Conservation (phyloP, 1,140 invertebrate genomes). For the Onthophagus taurus region DNA sequence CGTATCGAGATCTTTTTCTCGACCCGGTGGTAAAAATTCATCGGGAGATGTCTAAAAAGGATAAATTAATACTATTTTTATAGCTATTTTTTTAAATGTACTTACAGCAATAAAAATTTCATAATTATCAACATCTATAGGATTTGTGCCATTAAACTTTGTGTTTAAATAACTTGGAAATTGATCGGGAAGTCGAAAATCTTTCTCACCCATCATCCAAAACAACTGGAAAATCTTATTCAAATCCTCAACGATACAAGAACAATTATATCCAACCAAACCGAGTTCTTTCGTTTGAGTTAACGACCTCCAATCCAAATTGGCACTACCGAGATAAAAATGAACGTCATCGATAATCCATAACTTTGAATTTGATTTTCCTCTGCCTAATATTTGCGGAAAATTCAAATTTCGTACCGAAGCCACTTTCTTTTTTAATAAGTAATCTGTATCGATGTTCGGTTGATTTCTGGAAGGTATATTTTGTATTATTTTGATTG, state of each 20-base stretch:
- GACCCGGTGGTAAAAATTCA: constrained; percentile 66
- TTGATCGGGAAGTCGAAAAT: constrained; percentile 54
- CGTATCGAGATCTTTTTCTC: constrained; percentile 77
- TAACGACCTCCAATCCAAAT: constrained; percentile 91
- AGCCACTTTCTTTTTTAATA: constrained; percentile 66
- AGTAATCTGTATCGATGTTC: constrained; percentile 68
- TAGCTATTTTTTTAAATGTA: constrained; percentile 22
- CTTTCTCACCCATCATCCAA: constrained; percentile 67
- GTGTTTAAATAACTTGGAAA: constrained; percentile 71
- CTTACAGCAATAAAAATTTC: constrained; percentile 69
- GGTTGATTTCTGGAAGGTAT: constrained; percentile 56
- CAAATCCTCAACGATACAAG: constrained; percentile 75
- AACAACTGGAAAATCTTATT: constrained; percentile 91
- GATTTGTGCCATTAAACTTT: constrained; percentile 61
- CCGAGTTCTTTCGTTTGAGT: constrained; percentile 97
- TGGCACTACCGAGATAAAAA: constrained; percentile 80
- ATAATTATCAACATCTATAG: constrained; percentile 58
- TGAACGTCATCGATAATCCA: constrained; percentile 77
- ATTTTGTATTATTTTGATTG: constrained; percentile 81
- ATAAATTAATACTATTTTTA: constrained; percentile 10
- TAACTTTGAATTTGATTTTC: constrained; percentile 93
- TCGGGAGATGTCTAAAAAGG: constrained; percentile 79
- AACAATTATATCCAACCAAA: constrained; percentile 71
- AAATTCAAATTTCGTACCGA: constrained; percentile 82
- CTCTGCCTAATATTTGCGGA: constrained; percentile 66